Conservation (phyloP, 2,113 vertebrate species). For the Scartelaos histophorus region DNA sequence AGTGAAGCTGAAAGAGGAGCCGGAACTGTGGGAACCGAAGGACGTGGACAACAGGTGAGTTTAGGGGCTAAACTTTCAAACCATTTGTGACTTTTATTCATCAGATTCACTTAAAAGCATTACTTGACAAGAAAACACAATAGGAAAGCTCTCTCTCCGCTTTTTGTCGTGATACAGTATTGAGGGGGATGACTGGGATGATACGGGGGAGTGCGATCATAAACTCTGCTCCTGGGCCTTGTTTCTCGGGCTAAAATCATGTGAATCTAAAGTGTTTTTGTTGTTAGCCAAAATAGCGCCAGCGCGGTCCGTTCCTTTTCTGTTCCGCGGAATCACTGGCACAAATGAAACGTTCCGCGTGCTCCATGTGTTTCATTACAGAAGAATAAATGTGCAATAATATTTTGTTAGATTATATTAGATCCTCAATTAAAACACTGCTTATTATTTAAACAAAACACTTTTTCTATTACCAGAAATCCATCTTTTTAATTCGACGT, state of each 20-base stretch:
- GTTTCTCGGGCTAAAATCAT: not conserved
- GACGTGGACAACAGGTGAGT: constrained; percentile 1
- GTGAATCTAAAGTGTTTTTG: not conserved
- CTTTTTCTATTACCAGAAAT: no score
- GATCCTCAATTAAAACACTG: not conserved
- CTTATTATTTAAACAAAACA: no score
- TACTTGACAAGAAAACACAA: no score
- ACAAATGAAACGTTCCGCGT: not conserved
- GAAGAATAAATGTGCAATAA: not conserved
- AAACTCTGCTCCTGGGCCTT: not conserved
- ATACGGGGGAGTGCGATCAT: not conserved
- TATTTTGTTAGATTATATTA: no score
- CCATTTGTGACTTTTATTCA: no score
- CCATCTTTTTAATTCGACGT: no score
- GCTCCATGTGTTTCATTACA: not conserved
- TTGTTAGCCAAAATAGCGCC: not conserved
- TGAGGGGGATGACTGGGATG: no score
- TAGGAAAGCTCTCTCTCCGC: no score
- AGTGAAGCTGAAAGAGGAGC: not conserved
- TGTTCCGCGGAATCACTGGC: not conserved
- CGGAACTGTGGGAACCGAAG: not conserved
- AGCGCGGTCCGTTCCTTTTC: not conserved
- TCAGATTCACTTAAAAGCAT: no score
- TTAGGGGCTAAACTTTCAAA: no score
- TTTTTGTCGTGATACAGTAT: no score